Evolutionary conservation across 2,113 vertebrate genomes (phyloP), one percentile per base, ranked within the genome.

Genomic region (Eulemur macaco): DNA sequence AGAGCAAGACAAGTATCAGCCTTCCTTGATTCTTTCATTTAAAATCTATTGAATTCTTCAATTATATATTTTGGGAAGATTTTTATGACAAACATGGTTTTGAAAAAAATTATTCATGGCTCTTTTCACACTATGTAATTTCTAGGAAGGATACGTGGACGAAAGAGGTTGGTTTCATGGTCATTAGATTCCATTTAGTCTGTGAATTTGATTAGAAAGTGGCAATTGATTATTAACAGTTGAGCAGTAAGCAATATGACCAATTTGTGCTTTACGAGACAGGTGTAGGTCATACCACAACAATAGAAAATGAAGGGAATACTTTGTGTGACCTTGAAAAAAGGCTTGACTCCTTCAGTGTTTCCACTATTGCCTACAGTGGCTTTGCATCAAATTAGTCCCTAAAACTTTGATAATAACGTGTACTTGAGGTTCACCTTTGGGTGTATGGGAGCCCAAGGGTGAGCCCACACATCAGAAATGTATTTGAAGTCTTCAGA

Each of bases 171-270:
- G 18, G 34, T 92, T 81, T 58, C 17, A 85, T 4, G 63, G 17
- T 39, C 31, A 50, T 52, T 20, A 66, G 47, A 71, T 80, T 84
- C 54, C 47, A 86, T 54, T 88, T 76, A 83, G 78, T 88, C 31
- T 69, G 39, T 74, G 13, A 17, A 93, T 58, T 90, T 92, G 50
- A 86, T 71, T 93, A 73, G 42, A 87, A 76, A 76, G 63, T 50
- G 68, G 34, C 6, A 92, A 88, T n/a, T 81, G 42, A 69, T 84
- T 86, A 94, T 68, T 74, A 74, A 9, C 84, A 97, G 18, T 37
- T 91, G 34, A 7, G 25, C 23, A 85, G 20, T 31, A 80, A 88
- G n/a, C 15, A 69, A 47, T 83, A 73, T 14, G 45, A 81, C 21
- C 39, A 80, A 20, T 45, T 54, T 88, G 27, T 47, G 18, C 37